Evolutionary conservation across 2,888 invertebrate species (phyloP).

Genomic region (Pachydiplax longipennis): DNA sequence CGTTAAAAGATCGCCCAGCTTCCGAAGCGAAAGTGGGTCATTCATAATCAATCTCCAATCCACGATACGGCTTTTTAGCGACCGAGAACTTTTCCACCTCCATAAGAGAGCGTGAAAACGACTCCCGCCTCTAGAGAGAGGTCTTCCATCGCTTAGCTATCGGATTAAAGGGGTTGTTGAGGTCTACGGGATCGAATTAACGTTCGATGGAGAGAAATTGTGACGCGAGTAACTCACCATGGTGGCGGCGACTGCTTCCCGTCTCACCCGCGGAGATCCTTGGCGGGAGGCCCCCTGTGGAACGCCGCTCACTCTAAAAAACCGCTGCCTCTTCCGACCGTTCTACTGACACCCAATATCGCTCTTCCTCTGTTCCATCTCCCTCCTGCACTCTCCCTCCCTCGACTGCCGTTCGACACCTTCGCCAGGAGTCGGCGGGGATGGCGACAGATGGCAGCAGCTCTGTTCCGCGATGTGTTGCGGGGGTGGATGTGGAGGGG

Average conservation of each 20-base stretch:
- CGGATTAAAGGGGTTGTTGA: too few relatives aligned
- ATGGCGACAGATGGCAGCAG: slow-evolving; percentile 16
- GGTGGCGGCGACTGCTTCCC: not conserved
- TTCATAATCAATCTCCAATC: too few relatives aligned
- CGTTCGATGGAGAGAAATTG: not conserved
- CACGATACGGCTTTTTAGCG: too few relatives aligned
- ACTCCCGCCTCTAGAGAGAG: too few relatives aligned
- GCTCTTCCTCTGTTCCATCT: not conserved
- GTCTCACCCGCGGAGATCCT: slow-evolving; percentile 5
- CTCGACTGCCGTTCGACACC: not conserved
- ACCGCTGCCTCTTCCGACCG: not conserved
- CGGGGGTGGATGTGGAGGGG: not conserved
- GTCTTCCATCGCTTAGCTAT: too few relatives aligned
- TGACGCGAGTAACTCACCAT: slow-evolving; percentile 1
- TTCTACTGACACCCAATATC: not conserved
- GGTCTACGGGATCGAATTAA: too few relatives aligned
- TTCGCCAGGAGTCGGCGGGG: not conserved
- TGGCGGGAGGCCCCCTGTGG: slow-evolving; percentile 18
- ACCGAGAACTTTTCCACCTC: too few relatives aligned
- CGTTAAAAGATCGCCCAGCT: too few relatives aligned
- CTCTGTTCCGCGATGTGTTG: not conserved
- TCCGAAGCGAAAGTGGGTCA: too few relatives aligned
- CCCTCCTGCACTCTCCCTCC: not conserved
- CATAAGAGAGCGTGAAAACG: too few relatives aligned
- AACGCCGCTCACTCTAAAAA: not conserved